A percentile compares a stretch with the other conserved stretches of the same genome.
These are phyloP conservation scores for Corticium candelabrum DNA, from an alignment of 37 sponge, comb jelly and placozoan genomes.

Conservation along the genomic window DNA sequence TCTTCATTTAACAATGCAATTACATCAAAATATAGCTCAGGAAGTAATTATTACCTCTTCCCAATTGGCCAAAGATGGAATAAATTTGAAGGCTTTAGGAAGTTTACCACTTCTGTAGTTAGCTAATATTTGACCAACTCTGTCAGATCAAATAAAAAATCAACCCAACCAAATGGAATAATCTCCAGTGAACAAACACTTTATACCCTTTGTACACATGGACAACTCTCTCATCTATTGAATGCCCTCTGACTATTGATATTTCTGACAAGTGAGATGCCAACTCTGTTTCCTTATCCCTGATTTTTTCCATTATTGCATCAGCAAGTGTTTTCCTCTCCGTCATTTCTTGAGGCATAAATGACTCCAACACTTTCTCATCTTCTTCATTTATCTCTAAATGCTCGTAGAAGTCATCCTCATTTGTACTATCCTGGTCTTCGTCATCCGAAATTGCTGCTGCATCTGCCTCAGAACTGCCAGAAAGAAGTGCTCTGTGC, in stretches of 20 bases:
- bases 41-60: constrained; percentile 51
- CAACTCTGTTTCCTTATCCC: constrained; percentile 80
- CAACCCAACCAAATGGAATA: too few relatives aligned
- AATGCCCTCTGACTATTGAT: background rate
- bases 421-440: too few relatives aligned
- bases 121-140: constrained; percentile 80
- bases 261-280: constrained; percentile 25
- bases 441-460: background rate
- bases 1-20: too few relatives aligned
- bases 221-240: constrained; percentile 60
- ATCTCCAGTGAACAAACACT: background rate
- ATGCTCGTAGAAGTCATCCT: background rate
- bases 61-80: constrained; percentile 85
- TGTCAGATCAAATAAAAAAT: background rate
- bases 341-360: constrained; percentile 45
- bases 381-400: constrained; percentile 47
- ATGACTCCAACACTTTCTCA: constrained; percentile 59
- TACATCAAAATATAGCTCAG: too few relatives aligned
- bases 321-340: constrained; percentile 67
- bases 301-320: constrained; percentile 76
- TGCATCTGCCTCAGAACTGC: background rate
- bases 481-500: background rate
- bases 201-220: constrained; percentile 42
- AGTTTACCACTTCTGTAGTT: constrained; percentile 89
- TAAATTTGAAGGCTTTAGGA: constrained; percentile 95